Percentiles rank a stretch among this genome's conserved stretches.
phyloP scores from a whole-genome alignment of 2,797 vertebrate species.

The Clarias pachynema region DNA sequence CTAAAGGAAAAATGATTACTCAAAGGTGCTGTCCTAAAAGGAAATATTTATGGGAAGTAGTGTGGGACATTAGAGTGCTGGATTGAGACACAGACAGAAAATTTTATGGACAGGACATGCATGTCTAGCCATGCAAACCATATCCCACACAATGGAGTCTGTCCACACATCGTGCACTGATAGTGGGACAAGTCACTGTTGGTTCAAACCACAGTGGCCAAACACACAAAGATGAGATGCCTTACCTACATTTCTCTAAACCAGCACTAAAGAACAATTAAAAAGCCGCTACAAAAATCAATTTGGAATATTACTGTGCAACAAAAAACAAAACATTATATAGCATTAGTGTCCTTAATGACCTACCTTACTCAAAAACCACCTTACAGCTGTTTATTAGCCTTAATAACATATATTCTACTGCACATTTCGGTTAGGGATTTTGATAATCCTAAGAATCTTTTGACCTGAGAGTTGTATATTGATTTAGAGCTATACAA shows the following conservation, averaged over 20 bases:
- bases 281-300: slow-evolving; percentile 9
- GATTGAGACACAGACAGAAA: slow-evolving; percentile 31
- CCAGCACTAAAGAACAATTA: slow-evolving; percentile 11
- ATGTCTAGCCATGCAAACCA: slow-evolving; percentile 59
- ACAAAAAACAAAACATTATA: slow-evolving; percentile 1
- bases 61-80: slow-evolving; percentile 34
- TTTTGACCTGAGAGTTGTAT: not conserved
- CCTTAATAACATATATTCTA: not conserved
- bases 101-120: slow-evolving; percentile 53
- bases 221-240: slow-evolving; percentile 50
- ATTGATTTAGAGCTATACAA: slow-evolving; percentile 23
- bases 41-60: slow-evolving; percentile 29
- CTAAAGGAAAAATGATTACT: not conserved
- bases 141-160: slow-evolving; percentile 32
- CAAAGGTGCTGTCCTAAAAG: slow-evolving; percentile 9
- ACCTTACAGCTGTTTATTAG: not conserved
- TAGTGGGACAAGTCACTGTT: slow-evolving; percentile 48
- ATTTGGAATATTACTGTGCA: not conserved
- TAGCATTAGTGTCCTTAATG: slow-evolving; percentile 1
- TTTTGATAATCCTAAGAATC: not conserved
- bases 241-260: slow-evolving; percentile 37
- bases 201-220: slow-evolving; percentile 46
- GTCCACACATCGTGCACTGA: slow-evolving; percentile 54
- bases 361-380: not conserved
- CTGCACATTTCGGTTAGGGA: no score